Evolutionary conservation across 1,140 invertebrate species (phyloP), one percentile per base, ranked within the genome.

Genomic region (Venustaconcha ellipsiformis): DNA sequence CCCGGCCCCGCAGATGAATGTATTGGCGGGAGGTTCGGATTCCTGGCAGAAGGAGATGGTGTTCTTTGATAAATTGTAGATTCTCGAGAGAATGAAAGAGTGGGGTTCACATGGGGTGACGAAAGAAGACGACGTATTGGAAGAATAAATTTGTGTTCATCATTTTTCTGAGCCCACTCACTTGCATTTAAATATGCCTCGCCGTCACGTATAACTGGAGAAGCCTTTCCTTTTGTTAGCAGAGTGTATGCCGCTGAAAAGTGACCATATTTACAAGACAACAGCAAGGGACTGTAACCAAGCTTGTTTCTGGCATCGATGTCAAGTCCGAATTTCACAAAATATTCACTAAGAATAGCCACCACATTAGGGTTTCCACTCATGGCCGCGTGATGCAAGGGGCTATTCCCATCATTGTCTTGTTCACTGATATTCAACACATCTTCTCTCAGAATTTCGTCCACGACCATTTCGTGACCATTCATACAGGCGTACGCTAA

Each of bases 331-430:
- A 86, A 88, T 71, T 83, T 83, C 11, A 79, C 70, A 62, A 83
- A 82, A 64, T 78, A 76, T 15, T 86, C 82, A 3, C 78, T 67
- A 14, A 88, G 65, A 26, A 82, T 67, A 57, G 80, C 74, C 20
- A 86, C 86, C 30, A 88, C 83, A 18, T 67, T 72, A 0, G 87
- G 84, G 67, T 84, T 84, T n/a, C 85, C 86, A 62, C 86, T 83
- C 8, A 79, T 58, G 11, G 85, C 80, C 3, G 86, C 85, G 63
- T 84, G 86, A 74, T 87, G 87, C 23, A 89, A 72, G 0, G 87
- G 83, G 15, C 86, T 87, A 75, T 88, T 88, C 4, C 87, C 88
- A 67, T 89, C 87, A 70, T 85, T 89, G 74, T 89, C 88, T 3
- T 82, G 76, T 60, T 85, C 87, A 63, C 83, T 87, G 14, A 89